Evolutionary conservation across 2,113 vertebrate genomes (phyloP).

Genomic region (Ammospiza nelsoni): DNA sequence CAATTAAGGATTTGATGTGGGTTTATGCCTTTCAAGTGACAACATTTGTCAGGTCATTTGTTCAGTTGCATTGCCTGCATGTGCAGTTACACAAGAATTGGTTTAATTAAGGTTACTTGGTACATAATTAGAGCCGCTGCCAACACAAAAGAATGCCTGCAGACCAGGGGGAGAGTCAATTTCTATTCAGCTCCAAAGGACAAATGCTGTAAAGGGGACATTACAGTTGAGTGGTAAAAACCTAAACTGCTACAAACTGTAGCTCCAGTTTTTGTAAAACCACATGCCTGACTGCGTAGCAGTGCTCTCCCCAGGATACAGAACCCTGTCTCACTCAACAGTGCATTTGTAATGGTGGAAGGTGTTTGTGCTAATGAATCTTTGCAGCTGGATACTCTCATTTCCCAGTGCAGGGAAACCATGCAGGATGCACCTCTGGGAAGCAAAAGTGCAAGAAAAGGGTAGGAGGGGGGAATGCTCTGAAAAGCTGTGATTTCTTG

Average conservation of each 20-base stretch:
- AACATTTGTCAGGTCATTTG: slow-evolving; percentile 74
- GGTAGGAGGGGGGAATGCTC: not conserved
- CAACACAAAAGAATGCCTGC: slow-evolving; percentile 57
- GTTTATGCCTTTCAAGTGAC: slow-evolving; percentile 70
- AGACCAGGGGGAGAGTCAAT: slow-evolving; percentile 34
- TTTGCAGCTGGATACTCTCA: not conserved
- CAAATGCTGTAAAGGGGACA: not conserved
- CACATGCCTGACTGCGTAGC: not conserved
- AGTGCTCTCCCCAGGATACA: not conserved
- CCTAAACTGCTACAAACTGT: not conserved
- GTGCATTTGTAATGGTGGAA: not conserved
- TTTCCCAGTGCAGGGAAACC: not conserved
- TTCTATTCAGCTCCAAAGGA: slow-evolving; percentile 43
- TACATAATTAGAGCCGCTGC: slow-evolving; percentile 65
- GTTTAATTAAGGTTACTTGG: slow-evolving; percentile 78
- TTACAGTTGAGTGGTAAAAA: not conserved
- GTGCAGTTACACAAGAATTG: slow-evolving; percentile 62
- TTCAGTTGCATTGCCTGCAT: slow-evolving; percentile 66
- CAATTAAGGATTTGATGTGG: slow-evolving; percentile 61
- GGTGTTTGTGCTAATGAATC: not conserved
- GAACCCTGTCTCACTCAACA: not conserved
- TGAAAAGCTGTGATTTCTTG: not conserved
- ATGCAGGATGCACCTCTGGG: not conserved
- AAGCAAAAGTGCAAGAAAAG: not conserved
- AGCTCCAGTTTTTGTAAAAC: not conserved